Evolutionary conservation across 2,797 vertebrate genomes (phyloP), one percentile per base, ranked within the genome.

Genomic region (Pampus argenteus): DNA sequence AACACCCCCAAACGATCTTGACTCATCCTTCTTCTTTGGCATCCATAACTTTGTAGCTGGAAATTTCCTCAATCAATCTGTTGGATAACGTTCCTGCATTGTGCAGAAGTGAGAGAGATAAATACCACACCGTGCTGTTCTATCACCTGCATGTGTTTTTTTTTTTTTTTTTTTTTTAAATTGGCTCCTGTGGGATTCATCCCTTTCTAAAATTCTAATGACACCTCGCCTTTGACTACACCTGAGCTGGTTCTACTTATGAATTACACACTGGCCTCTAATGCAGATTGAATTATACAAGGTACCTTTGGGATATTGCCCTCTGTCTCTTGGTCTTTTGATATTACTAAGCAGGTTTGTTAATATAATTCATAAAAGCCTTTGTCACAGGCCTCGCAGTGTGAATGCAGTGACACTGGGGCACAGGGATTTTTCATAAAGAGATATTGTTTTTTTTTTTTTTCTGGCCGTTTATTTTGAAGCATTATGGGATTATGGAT

Each of bases 321-420:
- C 59, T n/a, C 14, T 74, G 73, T 84, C 65, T 74, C 51, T 68
- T 71, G 56, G 49, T 72, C 63, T 78, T 87, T 88, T 82, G 79
- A 79, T 86, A 78, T 83, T 80, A 78, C 79, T 80, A 80, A 88
- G 79, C 83, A 90, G 81, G 67, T 88, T 92, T 81, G 79, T 87
- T 90, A 89, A 90, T 88, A 80, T 73, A 38, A 89, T 74, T 78
- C 48, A 57, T 49, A 71, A 76, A 78, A 65, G 55, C 61, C 72
- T 77, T 78, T 82, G 82, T 78, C 50, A 62, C 38, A 63, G 58
- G 45, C 62, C 67, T 51, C 38, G 81, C 56, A 56, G 59, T 72
- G 9, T 36, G 71, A 87, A 72, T 68, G 74, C 67, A 51, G 29
- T 79, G 84, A 86, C 68, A 78, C 62, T 54, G 3, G 1, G 45